phyloP scores from a whole-genome alignment of 2,888 invertebrate species.

The Mantis religiosa region DNA sequence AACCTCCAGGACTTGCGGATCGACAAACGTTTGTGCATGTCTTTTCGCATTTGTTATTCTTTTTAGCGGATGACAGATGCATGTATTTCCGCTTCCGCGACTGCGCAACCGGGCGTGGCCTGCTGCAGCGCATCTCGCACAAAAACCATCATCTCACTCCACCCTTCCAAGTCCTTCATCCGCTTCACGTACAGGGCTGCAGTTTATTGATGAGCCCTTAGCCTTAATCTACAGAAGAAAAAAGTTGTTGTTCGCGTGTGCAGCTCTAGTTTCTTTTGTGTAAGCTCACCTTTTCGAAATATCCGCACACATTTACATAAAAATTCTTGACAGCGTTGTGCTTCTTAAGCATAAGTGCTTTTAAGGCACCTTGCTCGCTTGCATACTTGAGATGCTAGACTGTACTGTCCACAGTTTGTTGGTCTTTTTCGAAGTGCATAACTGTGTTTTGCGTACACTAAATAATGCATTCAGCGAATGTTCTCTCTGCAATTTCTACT shows the following conservation, averaged over 20 bases:
- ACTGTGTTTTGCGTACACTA: not conserved
- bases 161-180: not conserved
- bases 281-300: not conserved
- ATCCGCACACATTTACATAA: not conserved
- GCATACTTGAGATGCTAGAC: not conserved
- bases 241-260: not conserved
- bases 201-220: not conserved
- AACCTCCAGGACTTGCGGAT: not conserved
- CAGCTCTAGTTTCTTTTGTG: not conserved
- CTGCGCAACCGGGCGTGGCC: not conserved
- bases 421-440: not conserved
- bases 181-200: not conserved
- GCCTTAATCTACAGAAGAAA: not conserved
- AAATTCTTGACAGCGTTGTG: not conserved
- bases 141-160: not conserved
- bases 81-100: not conserved
- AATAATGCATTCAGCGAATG: not conserved
- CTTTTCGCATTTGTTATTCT: not conserved
- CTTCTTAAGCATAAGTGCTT: not conserved
- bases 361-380: not conserved
- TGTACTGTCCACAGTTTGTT: not conserved
- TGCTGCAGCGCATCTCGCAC: not conserved
- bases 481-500: not conserved
- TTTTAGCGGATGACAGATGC: not conserved
- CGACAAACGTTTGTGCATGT: not conserved